Percentiles rank a stretch among this genome's conserved stretches.
Evolutionary conservation across 2,113 vertebrate genomes (phyloP).

Genomic region (Cyanistes caeruleus): DNA sequence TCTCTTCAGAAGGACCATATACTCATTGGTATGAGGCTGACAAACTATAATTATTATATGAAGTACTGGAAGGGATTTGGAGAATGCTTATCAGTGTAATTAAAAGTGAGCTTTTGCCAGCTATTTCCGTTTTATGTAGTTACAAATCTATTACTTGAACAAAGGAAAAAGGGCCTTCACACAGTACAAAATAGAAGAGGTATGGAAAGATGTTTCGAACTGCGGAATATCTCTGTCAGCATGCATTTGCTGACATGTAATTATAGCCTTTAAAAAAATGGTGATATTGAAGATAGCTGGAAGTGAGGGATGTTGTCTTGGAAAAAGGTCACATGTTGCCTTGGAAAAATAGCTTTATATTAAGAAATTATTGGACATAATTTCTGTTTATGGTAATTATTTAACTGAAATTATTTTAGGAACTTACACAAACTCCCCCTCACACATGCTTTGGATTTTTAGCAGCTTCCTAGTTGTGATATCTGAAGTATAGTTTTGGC

Average conservation of each 20-base stretch:
- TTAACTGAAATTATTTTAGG: slow-evolving; percentile 16
- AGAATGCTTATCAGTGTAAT: slow-evolving; percentile 45
- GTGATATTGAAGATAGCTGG: neutral
- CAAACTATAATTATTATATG: slow-evolving; percentile 48
- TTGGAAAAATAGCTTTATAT: slow-evolving; percentile 8
- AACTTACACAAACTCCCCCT: slow-evolving; percentile 45
- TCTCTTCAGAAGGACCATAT: neutral
- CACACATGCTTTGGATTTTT: slow-evolving; percentile 31
- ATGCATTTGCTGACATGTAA: neutral
- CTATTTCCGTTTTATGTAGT: slow-evolving; percentile 42
- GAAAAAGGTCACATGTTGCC: neutral
- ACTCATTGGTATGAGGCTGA: slow-evolving; percentile 19
- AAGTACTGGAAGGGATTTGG: slow-evolving; percentile 21
- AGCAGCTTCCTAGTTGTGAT: neutral
- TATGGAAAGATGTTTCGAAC: neutral
- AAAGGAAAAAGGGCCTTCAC: neutral
- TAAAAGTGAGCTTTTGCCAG: slow-evolving; percentile 45
- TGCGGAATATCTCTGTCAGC: neutral
- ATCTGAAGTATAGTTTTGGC: neutral
- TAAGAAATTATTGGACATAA: slow-evolving; percentile 1
- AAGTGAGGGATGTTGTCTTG: neutral
- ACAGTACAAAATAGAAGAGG: neutral
- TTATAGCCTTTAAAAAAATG: neutral
- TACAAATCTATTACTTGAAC: slow-evolving; percentile 42
- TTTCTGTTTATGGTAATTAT: slow-evolving; percentile 26